phyloP scores from a whole-genome alignment of 2,888 invertebrate genomes.

The Drosophila dives region DNA sequence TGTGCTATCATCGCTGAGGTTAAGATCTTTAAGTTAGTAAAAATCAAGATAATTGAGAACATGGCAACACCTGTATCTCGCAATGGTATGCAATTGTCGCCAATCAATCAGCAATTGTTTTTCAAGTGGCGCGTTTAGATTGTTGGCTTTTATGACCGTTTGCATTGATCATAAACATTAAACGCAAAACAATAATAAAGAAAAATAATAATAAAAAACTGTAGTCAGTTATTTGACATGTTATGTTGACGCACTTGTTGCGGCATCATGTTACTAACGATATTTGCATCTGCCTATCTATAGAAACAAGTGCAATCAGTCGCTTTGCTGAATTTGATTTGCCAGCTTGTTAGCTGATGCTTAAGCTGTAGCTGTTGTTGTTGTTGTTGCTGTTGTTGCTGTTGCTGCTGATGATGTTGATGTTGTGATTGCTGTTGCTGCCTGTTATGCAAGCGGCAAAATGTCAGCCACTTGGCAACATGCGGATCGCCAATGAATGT shows the following conservation, averaged over 20 bases:
- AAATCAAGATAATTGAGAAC: slow-evolving; percentile 29
- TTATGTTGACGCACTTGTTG: slow-evolving; percentile 52
- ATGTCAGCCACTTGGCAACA: slow-evolving; percentile 78
- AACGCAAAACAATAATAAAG: slow-evolving; percentile 17
- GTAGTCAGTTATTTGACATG: slow-evolving; percentile 43
- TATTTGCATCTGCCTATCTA: slow-evolving; percentile 69
- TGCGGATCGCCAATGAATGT: slow-evolving; percentile 72
- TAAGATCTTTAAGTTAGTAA: too few relatives aligned
- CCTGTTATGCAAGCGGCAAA: slow-evolving; percentile 72
- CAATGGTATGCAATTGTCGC: slow-evolving; percentile 68
- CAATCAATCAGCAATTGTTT: slow-evolving; percentile 79
- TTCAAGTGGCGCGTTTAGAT: slow-evolving; percentile 56
- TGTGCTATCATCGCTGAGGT: neutral
- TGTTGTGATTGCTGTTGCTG: slow-evolving; percentile 43
- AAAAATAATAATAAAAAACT: slow-evolving; percentile 5
- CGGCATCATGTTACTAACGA: slow-evolving; percentile 53
- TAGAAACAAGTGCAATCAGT: slow-evolving; percentile 75
- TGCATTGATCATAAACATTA: slow-evolving; percentile 54
- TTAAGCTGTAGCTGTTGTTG: slow-evolving; percentile 23
- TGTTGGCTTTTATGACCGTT: slow-evolving; percentile 59
- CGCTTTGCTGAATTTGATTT: slow-evolving; percentile 74
- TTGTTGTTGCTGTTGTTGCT: slow-evolving; percentile 20
- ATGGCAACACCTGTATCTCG: slow-evolving; percentile 34
- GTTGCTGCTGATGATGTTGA: slow-evolving; percentile 46
- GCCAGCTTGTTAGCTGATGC: slow-evolving; percentile 55